Percentiles rank a stretch among this genome's conserved stretches.
These are phyloP conservation scores for Euclidia mi DNA, from an alignment of 2,888 invertebrate species.

Conservation along the genomic window DNA sequence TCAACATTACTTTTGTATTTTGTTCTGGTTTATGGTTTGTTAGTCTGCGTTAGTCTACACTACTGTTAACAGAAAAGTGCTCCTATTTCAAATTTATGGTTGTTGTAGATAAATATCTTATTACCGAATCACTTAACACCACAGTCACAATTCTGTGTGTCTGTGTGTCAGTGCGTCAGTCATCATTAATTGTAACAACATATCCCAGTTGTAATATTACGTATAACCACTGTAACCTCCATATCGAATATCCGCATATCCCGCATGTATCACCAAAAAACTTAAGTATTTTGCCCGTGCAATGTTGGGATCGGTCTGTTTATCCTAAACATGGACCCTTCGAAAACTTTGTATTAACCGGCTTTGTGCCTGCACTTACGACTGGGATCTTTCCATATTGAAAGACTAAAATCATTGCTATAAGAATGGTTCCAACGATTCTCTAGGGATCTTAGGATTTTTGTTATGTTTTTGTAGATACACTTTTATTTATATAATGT, in stretches of 20 bases:
- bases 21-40: no score
- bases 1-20: no score
- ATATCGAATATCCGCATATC: neutral
- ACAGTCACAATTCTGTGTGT: no score
- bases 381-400: constrained; percentile 32
- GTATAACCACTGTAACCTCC: neutral
- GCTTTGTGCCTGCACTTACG: constrained; percentile 39
- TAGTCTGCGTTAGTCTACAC: no score
- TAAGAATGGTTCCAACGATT: constrained; percentile 37
- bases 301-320: constrained; percentile 39
- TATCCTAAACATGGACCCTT: constrained; percentile 47
- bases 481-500: constrained; percentile 5
- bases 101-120: no score
- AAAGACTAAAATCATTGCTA: constrained; percentile 42
- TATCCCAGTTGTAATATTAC: constrained; percentile 3
- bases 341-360: constrained; percentile 44
- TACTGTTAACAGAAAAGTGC: no score
- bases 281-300: constrained; percentile 45
- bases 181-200: no score
- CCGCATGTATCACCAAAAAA: constrained; percentile 28
- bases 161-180: no score
- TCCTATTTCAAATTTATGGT: no score
- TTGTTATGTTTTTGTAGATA: constrained; percentile 4
- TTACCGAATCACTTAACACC: no score
- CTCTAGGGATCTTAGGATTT: constrained; percentile 10